A percentile compares a stretch with the other conserved stretches of the same genome.
Conservation (phyloP, 1,140 invertebrate genomes). For the Pectinophora gossypiella region DNA sequence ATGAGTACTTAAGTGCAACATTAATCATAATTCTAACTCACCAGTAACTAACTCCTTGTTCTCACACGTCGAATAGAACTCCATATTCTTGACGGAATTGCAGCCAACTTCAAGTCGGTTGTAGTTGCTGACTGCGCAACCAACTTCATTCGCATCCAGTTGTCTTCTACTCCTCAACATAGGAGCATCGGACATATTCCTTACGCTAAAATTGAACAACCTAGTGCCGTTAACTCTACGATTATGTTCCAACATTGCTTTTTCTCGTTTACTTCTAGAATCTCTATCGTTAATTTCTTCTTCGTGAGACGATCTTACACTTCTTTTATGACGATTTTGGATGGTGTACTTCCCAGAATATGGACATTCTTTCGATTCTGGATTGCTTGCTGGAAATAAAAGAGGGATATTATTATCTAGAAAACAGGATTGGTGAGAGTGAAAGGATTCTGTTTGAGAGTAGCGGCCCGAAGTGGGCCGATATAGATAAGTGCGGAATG, state of each 20-base stretch:
- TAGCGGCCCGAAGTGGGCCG: too few species aligned
- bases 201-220: slow-evolving; percentile 67
- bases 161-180: slow-evolving; percentile 51
- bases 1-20: too few species aligned
- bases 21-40: too few species aligned
- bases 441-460: too few species aligned
- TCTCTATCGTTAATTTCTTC: slow-evolving; percentile 9
- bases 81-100: slow-evolving; percentile 82
- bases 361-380: slow-evolving; percentile 82
- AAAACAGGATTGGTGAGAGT: too few species aligned
- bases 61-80: slow-evolving; percentile 84
- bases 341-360: slow-evolving; percentile 84
- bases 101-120: slow-evolving; percentile 83
- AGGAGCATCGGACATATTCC: slow-evolving; percentile 55
- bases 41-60: slow-evolving; percentile 76
- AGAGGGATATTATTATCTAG: too few species aligned
- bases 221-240: slow-evolving; percentile 60
- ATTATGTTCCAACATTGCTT: slow-evolving; percentile 47
- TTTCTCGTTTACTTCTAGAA: slow-evolving; percentile 39
- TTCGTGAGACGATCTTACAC: slow-evolving; percentile 28
- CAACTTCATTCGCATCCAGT: slow-evolving; percentile 40
- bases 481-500: too few species aligned
- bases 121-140: slow-evolving; percentile 65
- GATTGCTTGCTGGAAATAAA: slow-evolving; percentile 82
- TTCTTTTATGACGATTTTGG: slow-evolving; percentile 72